These are phyloP conservation scores for Trididemnum clinides DNA, from an alignment of 23 tunicate species.

Conservation along the genomic window DNA sequence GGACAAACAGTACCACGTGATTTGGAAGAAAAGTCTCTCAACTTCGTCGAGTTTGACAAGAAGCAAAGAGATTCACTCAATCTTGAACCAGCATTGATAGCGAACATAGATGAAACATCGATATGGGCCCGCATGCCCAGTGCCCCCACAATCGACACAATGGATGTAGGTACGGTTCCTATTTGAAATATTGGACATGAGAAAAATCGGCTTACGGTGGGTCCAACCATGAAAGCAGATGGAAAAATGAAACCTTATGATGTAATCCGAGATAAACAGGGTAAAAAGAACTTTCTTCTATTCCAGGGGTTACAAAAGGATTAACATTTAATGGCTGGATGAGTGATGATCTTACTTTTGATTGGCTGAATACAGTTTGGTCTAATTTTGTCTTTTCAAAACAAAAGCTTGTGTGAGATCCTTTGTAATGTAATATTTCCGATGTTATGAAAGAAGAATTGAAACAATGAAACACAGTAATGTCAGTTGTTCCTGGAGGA, in stretches of 20 bases:
- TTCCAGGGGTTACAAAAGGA: no score
- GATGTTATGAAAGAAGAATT: conserved; percentile 14
- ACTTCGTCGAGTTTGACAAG: neutral
- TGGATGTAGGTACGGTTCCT: neutral
- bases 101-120: conserved; percentile 14
- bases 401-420: conserved; percentile 24
- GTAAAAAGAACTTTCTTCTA: no score
- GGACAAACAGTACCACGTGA: conserved; percentile 9
- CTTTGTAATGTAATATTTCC: neutral
- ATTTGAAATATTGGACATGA: neutral
- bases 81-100: neutral
- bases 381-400: conserved; percentile 1
- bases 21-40: neutral
- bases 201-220: neutral
- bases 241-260: neutral
- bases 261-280: neutral
- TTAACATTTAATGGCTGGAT: conserved; percentile 14
- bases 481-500: conserved; percentile 39
- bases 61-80: neutral
- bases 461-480: conserved; percentile 27
- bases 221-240: neutral
- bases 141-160: neutral
- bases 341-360: conserved; percentile 10
- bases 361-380: conserved; percentile 23
- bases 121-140: conserved; percentile 35